Conservation (phyloP, 2,113 vertebrate genomes). For the Thunnus maccoyii region DNA sequence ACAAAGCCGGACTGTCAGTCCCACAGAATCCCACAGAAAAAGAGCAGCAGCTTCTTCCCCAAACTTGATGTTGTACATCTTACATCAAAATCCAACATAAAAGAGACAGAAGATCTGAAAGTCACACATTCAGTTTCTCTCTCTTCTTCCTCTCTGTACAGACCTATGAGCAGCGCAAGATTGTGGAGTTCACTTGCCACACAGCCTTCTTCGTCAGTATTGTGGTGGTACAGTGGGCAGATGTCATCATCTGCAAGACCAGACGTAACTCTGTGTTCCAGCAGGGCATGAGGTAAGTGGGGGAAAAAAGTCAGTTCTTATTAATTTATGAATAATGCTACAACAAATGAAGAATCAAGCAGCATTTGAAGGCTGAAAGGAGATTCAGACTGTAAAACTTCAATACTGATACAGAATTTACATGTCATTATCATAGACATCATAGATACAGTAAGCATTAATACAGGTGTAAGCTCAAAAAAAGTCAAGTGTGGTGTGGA, state of each 20-base stretch:
- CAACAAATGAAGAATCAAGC: too few relatives aligned
- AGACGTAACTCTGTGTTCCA: constrained; percentile 94
- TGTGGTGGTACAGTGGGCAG: constrained; percentile 94
- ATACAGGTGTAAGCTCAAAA: too few relatives aligned
- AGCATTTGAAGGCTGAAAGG: neutral
- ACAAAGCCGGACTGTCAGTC: too few relatives aligned
- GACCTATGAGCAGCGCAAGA: constrained; percentile 94
- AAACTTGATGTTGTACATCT: too few relatives aligned
- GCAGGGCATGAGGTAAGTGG: constrained; percentile 93
- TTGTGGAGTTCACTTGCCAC: constrained; percentile 94
- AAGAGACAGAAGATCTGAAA: neutral
- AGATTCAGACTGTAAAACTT: neutral
- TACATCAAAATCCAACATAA: too few relatives aligned
- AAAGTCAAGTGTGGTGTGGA: too few relatives aligned
- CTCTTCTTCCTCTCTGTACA: constrained; percentile 58
- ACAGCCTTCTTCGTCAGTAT: constrained; percentile 94
- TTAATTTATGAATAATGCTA: neutral
- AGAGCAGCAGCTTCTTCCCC: too few relatives aligned
- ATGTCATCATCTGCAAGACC: constrained; percentile 94
- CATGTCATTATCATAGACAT: too few relatives aligned
- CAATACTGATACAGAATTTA: too few relatives aligned
- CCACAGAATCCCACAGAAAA: too few relatives aligned
- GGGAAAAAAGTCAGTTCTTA: too few relatives aligned
- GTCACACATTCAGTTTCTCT: neutral
- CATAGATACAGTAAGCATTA: too few relatives aligned